Evolutionary conservation across 2,113 vertebrate genomes (phyloP), one percentile per base, ranked within the genome.

Genomic region (Ophthalmolycus amberensis): DNA sequence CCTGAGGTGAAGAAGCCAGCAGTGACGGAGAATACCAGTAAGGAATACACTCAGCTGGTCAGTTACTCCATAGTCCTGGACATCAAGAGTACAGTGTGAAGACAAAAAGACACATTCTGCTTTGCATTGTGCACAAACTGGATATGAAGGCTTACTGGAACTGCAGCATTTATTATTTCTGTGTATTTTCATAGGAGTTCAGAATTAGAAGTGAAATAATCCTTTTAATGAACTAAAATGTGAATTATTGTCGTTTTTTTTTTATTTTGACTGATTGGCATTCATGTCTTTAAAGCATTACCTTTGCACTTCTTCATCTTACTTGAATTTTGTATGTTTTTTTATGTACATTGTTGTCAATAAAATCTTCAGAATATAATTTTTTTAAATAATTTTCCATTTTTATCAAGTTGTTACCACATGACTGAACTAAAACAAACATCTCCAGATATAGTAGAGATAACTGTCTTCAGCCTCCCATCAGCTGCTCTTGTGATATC

Each of bases 31-130:
- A 62, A 63, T 9, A 72, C 79, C 52, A 73, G 56, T 29, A 82
- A 86, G 3, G 71, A 91, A 5, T 79, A 83, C 9, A 50, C 86
- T 18, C 89, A 88, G 32, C 67, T 92, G 56, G 15, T 91, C 84
- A 85, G 68, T n/a, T 95, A 92, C 84, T 90, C 94, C 82, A 95
- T 95, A 15, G 91, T 95, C 71, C 77, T 95, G 9, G 94, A 95
- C 14, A 32, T 93, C 62, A 95, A 94, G 90, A 93, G 89, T 37
- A 91, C 87, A 0, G 94, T 95, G 78, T 95, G 71, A 94, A 48
- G 40, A 75, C 5, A 16, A 3, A 3, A 2, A 0, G 6, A 9
- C 7, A 20, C n/a, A 16, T 79, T 64, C 29, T 76, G 44, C 64
- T 86, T 58, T 64, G 27, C 20, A 44, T 25, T 71, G 15, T n/a